Percentiles rank a stretch among this genome's conserved stretches.
Evolutionary conservation across 2,797 vertebrate species (phyloP).

Genomic region (Aselliscus stoliczkanus): DNA sequence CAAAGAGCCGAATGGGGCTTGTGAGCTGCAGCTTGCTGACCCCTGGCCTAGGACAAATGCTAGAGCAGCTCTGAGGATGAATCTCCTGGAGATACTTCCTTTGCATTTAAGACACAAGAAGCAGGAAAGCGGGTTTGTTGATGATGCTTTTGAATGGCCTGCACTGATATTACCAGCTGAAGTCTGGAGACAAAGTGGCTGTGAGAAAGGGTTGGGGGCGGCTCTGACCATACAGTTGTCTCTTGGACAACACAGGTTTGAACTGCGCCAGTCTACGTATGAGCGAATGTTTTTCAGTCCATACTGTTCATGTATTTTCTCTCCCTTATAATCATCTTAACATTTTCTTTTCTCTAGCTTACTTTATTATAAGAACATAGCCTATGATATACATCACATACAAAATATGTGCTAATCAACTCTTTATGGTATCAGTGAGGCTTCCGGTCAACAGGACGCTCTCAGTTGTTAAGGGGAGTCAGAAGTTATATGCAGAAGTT

Average conservation of each 20-base stretch:
- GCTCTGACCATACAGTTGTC: neutral
- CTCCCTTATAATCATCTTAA: neutral
- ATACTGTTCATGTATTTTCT: neutral
- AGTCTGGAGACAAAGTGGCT: neutral
- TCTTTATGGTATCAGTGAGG: neutral
- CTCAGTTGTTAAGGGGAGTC: neutral
- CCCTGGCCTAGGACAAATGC: neutral
- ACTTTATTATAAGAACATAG: neutral
- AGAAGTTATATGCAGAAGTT: no score
- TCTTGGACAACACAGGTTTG: neutral
- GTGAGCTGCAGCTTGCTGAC: no score
- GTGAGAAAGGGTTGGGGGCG: neutral
- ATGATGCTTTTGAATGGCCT: neutral
- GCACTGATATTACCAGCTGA: neutral
- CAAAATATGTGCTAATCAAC: neutral
- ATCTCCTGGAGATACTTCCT: neutral
- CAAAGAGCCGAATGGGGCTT: no score
- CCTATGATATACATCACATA: neutral
- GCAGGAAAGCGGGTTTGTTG: neutral
- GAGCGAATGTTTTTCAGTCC: neutral
- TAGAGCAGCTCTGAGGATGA: constrained; percentile 53
- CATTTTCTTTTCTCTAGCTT: neutral
- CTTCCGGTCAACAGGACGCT: neutral
- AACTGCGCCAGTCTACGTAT: neutral
- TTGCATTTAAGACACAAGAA: constrained; percentile 58